Evolutionary conservation across 2,797 vertebrate species (phyloP).

Genomic region (Acipenser oxyrinchus): DNA sequence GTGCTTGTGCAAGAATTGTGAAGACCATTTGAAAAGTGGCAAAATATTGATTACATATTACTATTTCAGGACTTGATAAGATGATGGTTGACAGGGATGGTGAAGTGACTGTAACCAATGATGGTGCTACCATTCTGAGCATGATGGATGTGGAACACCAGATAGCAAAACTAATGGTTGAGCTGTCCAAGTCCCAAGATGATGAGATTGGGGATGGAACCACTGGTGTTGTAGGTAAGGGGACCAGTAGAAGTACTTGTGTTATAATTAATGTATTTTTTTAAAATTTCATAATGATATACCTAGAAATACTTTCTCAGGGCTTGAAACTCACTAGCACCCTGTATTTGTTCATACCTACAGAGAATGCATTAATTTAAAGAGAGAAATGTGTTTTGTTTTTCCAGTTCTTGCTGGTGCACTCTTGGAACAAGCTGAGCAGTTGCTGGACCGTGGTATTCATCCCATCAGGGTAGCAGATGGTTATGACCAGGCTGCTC

Average conservation of each 20-base stretch:
- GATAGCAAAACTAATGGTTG: slow-evolving; percentile 98
- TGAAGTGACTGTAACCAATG: slow-evolving; percentile 95
- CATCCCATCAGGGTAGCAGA: slow-evolving; percentile 94
- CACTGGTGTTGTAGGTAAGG: slow-evolving; percentile 92
- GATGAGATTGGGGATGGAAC: slow-evolving; percentile 98
- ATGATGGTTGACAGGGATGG: slow-evolving; percentile 98
- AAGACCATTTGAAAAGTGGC: not conserved
- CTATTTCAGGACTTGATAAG: slow-evolving; percentile 84
- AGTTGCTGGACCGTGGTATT: slow-evolving; percentile 86
- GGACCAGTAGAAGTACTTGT: not conserved
- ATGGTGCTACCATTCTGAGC: slow-evolving; percentile 91
- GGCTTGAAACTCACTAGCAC: too few relatives aligned
- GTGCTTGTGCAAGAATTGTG: not conserved
- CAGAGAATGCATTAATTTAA: too few relatives aligned
- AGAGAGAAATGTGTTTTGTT: not conserved
- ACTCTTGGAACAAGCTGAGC: slow-evolving; percentile 87
- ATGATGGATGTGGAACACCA: slow-evolving; percentile 99
- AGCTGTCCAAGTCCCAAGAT: slow-evolving; percentile 96
- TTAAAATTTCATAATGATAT: too few relatives aligned
- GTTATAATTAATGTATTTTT: not conserved
- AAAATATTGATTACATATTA: not conserved
- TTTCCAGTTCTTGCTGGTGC: slow-evolving; percentile 83
- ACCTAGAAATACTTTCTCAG: too few relatives aligned
- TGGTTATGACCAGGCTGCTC: slow-evolving; percentile 89
- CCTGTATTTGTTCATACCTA: too few relatives aligned